These are phyloP conservation scores for Acrobasis repandana DNA, from an alignment of 2,888 invertebrate genomes.

Conservation along the genomic window DNA sequence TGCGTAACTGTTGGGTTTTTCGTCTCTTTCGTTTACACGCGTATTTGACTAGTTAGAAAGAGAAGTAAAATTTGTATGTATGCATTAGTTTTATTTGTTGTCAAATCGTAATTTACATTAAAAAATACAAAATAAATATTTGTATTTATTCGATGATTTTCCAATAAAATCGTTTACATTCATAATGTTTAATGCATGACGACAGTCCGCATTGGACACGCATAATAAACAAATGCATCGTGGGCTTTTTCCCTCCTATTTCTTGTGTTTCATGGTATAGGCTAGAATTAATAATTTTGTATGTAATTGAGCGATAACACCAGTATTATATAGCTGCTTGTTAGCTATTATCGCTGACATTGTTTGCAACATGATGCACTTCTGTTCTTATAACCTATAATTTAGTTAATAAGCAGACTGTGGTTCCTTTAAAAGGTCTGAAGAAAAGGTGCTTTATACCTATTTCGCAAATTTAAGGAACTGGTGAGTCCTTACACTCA, in stretches of 20 bases:
- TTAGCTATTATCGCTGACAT: not conserved
- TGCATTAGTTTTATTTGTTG: constrained; percentile 73
- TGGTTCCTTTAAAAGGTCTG: constrained; percentile 13
- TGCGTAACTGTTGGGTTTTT: constrained; percentile 72
- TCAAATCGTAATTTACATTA: constrained; percentile 33
- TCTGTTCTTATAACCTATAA: constrained; percentile 23
- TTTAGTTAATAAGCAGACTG: constrained; percentile 10
- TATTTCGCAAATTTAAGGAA: too few species aligned
- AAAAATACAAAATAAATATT: not conserved
- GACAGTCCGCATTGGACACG: not conserved
- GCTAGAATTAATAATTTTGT: constrained; percentile 1
- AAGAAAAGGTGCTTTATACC: not conserved
- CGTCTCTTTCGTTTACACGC: constrained; percentile 55
- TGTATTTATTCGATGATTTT: not conserved
- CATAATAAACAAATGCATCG: not conserved
- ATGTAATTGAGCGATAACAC: constrained; percentile 14
- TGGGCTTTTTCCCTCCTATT: constrained; percentile 24
- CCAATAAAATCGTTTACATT: not conserved
- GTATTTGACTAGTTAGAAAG: constrained; percentile 42
- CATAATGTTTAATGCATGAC: not conserved
- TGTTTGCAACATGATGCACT: constrained; percentile 9
- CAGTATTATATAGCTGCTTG: not conserved
- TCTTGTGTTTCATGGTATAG: constrained; percentile 3
- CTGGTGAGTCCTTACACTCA: too few species aligned
- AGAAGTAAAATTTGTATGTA: constrained; percentile 52